Evolutionary conservation across 2,888 invertebrate genomes (phyloP), one percentile per base, ranked within the genome.

Genomic region (Tuta absoluta): DNA sequence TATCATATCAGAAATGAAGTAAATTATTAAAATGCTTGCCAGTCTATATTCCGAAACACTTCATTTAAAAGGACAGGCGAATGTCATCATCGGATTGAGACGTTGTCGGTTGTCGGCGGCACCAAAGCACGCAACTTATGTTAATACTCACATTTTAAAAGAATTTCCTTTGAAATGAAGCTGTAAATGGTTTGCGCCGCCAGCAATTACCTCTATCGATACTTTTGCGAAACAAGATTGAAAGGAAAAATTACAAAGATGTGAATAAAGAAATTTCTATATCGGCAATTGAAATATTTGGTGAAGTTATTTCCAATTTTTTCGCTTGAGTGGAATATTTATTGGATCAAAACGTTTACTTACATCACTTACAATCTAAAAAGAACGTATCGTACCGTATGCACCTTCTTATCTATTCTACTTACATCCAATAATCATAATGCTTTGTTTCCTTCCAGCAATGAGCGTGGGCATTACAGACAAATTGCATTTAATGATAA

Each of bases 21-120:
- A n/a, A 56, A 56, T 77, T 79, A 77, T 77, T 63, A 75, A 58
- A 21, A 19, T 49, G 10, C 5, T 4, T 62, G 67, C 70, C 69
- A 66, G 71, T 70, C 70, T 69, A 75, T 77, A 72, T 74, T 73
- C 73, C 74, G 69, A 76, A 74, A 72, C 73, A 73, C 75, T 78
- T 77, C 79, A 84, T 82, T 77, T 79, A 76, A 74, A 69, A 69
- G 67, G 79, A 81, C 78, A 73, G 72, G n/a, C 24, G 41, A 49
- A 61, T 72, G 75, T 76, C 80, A 77, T 80, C 82, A 77, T 79
- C 66, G 75, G 77, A 86, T 85, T 85, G 81, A 87, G 84, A 78
- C 78, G 81, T 84, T 68, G 71, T 69, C 65, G 69, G 81, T 84
- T 68, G 71, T 69, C 65, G 69, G 48, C 62, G 73, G 69, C 75